A percentile compares a stretch with the other conserved stretches of the same genome.
Evolutionary conservation across 2,797 vertebrate genomes (phyloP).

Genomic region (Gephyroberyx darwinii): DNA sequence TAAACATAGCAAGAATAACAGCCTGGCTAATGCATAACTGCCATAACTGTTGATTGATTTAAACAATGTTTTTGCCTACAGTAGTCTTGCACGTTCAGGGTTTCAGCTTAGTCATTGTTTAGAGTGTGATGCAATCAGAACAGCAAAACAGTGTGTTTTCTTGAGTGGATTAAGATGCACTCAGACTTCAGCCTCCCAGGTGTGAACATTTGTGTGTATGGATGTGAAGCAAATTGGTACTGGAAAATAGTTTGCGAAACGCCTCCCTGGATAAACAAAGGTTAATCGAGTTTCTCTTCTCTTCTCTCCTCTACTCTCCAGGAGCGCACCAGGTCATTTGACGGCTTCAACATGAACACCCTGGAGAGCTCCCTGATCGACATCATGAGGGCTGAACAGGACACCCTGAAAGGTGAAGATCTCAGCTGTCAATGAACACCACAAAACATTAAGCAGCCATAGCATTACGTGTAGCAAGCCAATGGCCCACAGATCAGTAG

Average conservation of each 20-base stretch:
- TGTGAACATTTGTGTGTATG: not conserved
- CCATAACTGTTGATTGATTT: not conserved
- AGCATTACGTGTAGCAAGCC: not conserved
- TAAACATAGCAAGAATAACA: not conserved
- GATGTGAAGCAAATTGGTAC: not conserved
- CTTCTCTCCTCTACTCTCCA: slow-evolving; percentile 73
- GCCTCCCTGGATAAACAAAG: not conserved
- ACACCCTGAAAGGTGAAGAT: slow-evolving; percentile 96
- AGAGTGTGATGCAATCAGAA: slow-evolving; percentile 15
- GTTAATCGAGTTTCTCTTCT: slow-evolving; percentile 15
- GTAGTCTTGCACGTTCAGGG: slow-evolving; percentile 6
- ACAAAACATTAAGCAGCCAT: slow-evolving; percentile 11
- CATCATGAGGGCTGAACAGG: slow-evolving; percentile 99
- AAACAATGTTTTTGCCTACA: not conserved
- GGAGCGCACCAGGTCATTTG: slow-evolving; percentile 95
- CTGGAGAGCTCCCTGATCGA: slow-evolving; percentile 99
- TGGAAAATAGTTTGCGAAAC: not conserved
- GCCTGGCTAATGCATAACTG: not conserved
- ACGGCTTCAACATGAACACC: slow-evolving; percentile 95
- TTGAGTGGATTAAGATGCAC: slow-evolving; percentile 13
- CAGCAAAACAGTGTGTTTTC: slow-evolving; percentile 22
- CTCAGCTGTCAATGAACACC: slow-evolving; percentile 8
- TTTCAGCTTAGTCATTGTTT: not conserved
- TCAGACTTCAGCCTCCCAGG: not conserved
- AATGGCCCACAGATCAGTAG: too few relatives aligned